Evolutionary conservation across 2,113 vertebrate genomes (phyloP), one percentile per base, ranked within the genome.

Genomic region (Engraulis encrasicolus): DNA sequence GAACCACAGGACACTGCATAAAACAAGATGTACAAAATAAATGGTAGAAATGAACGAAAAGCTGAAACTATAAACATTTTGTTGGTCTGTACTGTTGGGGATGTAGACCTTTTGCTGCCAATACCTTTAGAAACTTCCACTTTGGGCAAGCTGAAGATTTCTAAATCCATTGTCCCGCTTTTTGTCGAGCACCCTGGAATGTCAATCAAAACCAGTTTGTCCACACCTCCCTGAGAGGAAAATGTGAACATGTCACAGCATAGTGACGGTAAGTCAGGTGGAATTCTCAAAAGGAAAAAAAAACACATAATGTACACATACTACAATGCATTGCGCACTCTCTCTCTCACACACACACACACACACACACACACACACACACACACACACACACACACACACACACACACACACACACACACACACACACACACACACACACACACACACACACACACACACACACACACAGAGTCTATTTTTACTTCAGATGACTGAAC

Each of bases 91-190:
- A 6, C 58, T 66, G 58, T 9, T 11, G 9, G 23, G 20, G 54
- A n/a, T 58, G 1, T 31, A 31, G 23, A 66, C 31, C 23, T 66
- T 12, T 45, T 9, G 15, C 38, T 48, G 78, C 6, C 78, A 78
- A 0, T 90, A 99, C 98, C 98, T 96, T 92, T 98, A 88, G 96
- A 97, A 71, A 98, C 94, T 82, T 97, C 95, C 34, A 99, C 96
- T 20, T 97, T 96, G 2, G 98, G 97, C 78, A 98, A 87, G 71
- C n/a, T 92, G 92, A 99, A 99, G 80, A 98, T 96, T 84, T 98
- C 97, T 36, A 99, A 90, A 86, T 99, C 98, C 91, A 96, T 95
- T 0, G 92, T 93, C 20, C 96, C 97, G 81, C 96, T 95, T 92
- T 97, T 99, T 7, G 95, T 94, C n/a, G 96, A 92, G 85, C 94